Conservation (phyloP, 2,888 invertebrate species). For the Campoplex nolae region DNA sequence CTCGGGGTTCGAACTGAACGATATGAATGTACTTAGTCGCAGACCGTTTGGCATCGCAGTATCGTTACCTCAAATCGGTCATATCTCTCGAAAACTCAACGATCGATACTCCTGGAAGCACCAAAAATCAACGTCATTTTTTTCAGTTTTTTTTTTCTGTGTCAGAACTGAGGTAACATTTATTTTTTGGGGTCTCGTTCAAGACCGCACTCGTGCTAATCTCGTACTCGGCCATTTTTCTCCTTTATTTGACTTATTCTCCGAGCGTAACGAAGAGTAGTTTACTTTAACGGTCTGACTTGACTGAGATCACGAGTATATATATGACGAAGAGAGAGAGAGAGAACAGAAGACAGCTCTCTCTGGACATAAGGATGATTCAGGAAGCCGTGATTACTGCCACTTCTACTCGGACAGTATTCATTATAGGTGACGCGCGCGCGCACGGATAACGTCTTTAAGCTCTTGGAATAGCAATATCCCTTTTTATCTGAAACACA, state of each 20-base stretch:
- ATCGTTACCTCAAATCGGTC: slow-evolving; percentile 29
- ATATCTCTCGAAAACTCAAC: slow-evolving; percentile 19
- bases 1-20: slow-evolving; percentile 37
- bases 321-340: background rate
- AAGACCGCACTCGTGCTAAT: background rate
- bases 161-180: background rate
- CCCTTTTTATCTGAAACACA: slow-evolving; percentile 23
- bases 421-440: slow-evolving; percentile 22
- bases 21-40: slow-evolving; percentile 28
- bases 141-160: too few species aligned
- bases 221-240: background rate
- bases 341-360: slow-evolving; percentile 21
- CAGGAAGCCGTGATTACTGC: slow-evolving; percentile 67
- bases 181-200: background rate
- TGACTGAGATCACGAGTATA: slow-evolving; percentile 12
- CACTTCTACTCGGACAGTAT: slow-evolving; percentile 53
- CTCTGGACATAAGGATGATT: slow-evolving; percentile 58
- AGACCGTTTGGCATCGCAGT: slow-evolving; percentile 18
- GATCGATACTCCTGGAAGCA: slow-evolving; percentile 56
- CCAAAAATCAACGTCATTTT: slow-evolving; percentile 45
- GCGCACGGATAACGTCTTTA: slow-evolving; percentile 26
- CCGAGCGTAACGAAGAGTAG: background rate
- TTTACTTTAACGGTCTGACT: background rate
- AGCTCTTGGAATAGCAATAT: slow-evolving; percentile 8
- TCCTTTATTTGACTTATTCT: background rate